Conservation (phyloP, 2,797 vertebrate genomes). For the Loris lydekkerianus region DNA sequence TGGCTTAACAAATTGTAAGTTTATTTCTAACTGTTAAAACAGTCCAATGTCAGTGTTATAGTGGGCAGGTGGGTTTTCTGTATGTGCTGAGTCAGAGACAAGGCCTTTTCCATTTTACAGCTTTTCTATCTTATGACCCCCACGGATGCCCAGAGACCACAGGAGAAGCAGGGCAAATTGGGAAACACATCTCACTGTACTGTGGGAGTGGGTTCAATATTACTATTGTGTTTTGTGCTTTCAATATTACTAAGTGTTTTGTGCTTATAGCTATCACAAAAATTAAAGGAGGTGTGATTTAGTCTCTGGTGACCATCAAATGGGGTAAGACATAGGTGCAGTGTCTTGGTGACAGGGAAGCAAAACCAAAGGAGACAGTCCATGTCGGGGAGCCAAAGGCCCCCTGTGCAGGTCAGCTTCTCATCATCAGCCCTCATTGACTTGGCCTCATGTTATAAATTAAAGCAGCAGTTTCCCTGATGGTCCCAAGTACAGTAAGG, state of each 20-base stretch:
- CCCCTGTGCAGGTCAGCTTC: neutral
- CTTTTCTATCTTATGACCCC: neutral
- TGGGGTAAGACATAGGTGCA: neutral
- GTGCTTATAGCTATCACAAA: neutral
- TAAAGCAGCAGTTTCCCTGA: neutral
- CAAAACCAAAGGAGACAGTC: neutral
- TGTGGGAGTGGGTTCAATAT: neutral
- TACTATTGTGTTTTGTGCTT: neutral
- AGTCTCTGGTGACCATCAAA: neutral
- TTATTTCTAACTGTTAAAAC: conserved; percentile 28
- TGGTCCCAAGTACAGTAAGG: neutral
- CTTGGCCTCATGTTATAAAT: neutral
- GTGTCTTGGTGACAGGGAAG: neutral
- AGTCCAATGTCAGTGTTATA: neutral
- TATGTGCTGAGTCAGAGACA: neutral
- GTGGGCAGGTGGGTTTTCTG: neutral
- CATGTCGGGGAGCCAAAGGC: neutral
- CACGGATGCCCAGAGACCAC: neutral
- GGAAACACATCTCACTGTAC: neutral
- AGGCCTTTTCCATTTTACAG: neutral
- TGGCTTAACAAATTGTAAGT: neutral
- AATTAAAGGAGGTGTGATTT: neutral
- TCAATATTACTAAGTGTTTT: neutral
- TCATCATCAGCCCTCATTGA: neutral
- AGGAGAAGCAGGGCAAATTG: neutral